Base-by-base conservation (phyloP, 1,140 invertebrate species). In the Brachystomella parvula region DNA sequence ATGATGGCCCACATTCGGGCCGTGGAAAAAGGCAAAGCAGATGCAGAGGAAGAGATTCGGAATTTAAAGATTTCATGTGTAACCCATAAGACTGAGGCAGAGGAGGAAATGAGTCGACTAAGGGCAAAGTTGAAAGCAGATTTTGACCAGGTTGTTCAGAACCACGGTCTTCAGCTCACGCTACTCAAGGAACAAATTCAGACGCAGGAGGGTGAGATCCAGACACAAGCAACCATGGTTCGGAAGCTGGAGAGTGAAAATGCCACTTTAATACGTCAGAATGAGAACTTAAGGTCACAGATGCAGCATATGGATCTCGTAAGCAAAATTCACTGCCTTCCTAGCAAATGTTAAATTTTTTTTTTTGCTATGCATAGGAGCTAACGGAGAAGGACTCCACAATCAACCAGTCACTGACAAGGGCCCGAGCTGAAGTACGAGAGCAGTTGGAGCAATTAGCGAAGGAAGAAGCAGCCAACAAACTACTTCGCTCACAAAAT, bases 31-130 rank as follows among this genome's bases (percentile, higher is more conserved):
- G 67, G 44, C 29, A 71, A 69, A 59, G 57, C 33, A 19, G 72
- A 73, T 49, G 69, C 69, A 1, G 72, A 73, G n/a, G 67, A 64
- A 21, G 66, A 71, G 64, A 56, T 69, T 2, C 31, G 61, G n/a
- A 61, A 61, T 3, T n/a, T 73, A 0, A 60, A 68, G 53, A 32
- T 71, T 19, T 33, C 28, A 26, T 47, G 69, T 6, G 39, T 63
- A 17, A 65, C 67, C 0, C 19, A 33, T 1, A 71, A 71, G 59
- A 39, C 69, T 0, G 64, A 71, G 28, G 47, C 64, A 26, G 69
- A 71, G 39, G 66, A 69, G 28, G 61, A 66, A 9, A 19, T 65
- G 6, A n/a, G 28, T 0, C 32, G 63, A 58, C 21, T 73, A 1
- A 33, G 69, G 28, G 47, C 31, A 19, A 63, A 30, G 1, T 26